Evolutionary conservation across 2,113 vertebrate genomes (phyloP).

Genomic region (Taurulus bubalis): DNA sequence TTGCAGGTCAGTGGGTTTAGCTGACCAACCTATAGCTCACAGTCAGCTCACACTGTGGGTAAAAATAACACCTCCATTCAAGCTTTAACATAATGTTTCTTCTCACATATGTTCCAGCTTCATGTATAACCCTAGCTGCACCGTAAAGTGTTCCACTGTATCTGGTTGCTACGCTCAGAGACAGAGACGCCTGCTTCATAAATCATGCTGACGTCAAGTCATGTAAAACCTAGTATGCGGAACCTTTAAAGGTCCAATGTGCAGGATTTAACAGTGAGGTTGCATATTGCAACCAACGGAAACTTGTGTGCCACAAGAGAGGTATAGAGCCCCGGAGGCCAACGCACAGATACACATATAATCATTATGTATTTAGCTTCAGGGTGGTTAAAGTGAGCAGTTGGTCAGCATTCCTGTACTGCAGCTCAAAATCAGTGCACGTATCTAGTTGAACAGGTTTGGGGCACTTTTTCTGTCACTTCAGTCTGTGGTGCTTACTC

Average conservation of each 20-base stretch:
- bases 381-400: background rate
- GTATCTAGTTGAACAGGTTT: background rate
- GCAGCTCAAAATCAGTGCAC: background rate
- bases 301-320: background rate
- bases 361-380: background rate
- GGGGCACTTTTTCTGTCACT: background rate
- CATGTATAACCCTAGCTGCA: background rate
- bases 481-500: background rate
- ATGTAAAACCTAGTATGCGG: background rate
- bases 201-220: background rate
- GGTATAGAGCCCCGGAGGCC: background rate
- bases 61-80: conserved; percentile 44
- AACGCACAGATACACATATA: no score
- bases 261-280: background rate
- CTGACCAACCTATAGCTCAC: conserved; percentile 21
- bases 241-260: background rate
- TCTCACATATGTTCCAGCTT: conserved; percentile 4
- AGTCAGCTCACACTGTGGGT: conserved; percentile 4
- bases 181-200: background rate
- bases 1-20: conserved; percentile 15
- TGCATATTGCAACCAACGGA: background rate
- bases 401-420: background rate
- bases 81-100: background rate
- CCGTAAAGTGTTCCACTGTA: background rate
- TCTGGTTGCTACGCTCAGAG: background rate